Percentiles rank a stretch among this genome's conserved stretches.
Conservation (phyloP, 35 echinoderm and acorn worm species). For the Holothuria glaberrima region DNA sequence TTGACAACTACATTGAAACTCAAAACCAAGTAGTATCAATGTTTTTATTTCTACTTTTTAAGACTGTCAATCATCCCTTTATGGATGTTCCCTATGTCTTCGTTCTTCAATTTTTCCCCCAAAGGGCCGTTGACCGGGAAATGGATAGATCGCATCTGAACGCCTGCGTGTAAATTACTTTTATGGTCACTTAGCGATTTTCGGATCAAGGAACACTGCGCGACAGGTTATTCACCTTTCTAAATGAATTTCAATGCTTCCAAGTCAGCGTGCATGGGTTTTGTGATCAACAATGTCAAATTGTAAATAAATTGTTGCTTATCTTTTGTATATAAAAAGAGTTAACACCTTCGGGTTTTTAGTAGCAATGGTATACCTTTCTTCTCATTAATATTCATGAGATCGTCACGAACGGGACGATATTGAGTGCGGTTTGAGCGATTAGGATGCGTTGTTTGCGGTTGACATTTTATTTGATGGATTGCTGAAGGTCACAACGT, state of each 20-base stretch:
- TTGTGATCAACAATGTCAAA: too few relatives aligned
- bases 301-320: too few relatives aligned
- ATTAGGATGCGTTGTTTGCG: too few relatives aligned
- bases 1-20: slow-evolving; percentile 29
- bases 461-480: too few relatives aligned
- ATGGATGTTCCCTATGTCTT: neutral
- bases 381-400: too few relatives aligned
- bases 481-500: too few relatives aligned
- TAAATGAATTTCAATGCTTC: neutral
- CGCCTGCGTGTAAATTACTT: slow-evolving; percentile 30
- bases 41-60: slow-evolving; percentile 31
- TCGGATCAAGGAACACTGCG: slow-evolving; percentile 27
- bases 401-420: too few relatives aligned
- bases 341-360: too few relatives aligned
- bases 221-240: slow-evolving; percentile 46
- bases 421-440: too few relatives aligned
- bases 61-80: slow-evolving; percentile 17
- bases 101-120: neutral
- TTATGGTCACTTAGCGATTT: slow-evolving; percentile 26
- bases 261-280: too few relatives aligned
- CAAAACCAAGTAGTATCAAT: slow-evolving; percentile 9
- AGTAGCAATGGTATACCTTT: too few relatives aligned
- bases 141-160: neutral
- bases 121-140: slow-evolving; percentile 42
- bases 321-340: too few relatives aligned